A percentile compares a stretch with the other conserved stretches of the same genome.
phyloP scores from a whole-genome alignment of 2,113 vertebrate genomes.

The Syrmaticus mikado region DNA sequence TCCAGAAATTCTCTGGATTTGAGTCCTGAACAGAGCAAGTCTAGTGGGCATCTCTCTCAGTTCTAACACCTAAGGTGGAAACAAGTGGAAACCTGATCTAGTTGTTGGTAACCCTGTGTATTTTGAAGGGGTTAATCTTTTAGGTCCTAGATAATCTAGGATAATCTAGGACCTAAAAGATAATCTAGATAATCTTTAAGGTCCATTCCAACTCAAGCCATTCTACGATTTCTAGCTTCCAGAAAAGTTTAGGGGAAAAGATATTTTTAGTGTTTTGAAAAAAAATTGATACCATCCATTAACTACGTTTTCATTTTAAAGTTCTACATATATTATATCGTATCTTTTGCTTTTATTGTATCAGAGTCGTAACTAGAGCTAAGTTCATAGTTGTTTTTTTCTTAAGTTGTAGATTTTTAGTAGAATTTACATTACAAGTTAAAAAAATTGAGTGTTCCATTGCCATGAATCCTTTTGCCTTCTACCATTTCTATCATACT shows the following conservation, averaged over 20 bases:
- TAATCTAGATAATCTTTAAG: neutral
- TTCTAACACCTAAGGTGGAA: neutral
- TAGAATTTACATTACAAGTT: neutral
- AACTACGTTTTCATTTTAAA: neutral
- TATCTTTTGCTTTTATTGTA: neutral
- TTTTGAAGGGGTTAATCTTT: neutral
- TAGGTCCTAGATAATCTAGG: no score
- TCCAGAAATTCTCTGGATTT: neutral
- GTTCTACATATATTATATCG: accelerated
- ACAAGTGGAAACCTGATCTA: neutral
- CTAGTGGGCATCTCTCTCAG: neutral
- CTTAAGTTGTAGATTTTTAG: neutral
- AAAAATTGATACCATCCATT: neutral
- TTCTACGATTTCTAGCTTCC: neutral
- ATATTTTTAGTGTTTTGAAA: neutral
- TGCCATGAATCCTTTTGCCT: accelerated
- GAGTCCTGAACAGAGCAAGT: neutral
- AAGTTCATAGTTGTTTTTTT: neutral
- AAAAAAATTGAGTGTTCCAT: neutral
- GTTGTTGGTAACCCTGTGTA: neutral
- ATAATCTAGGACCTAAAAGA: no score
- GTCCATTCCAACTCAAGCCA: neutral
- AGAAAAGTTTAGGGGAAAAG: neutral
- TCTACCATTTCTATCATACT: neutral
- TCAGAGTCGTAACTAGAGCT: neutral